Evolutionary conservation across 1,140 invertebrate genomes (phyloP).

Genomic region (Sinonovacula constricta): DNA sequence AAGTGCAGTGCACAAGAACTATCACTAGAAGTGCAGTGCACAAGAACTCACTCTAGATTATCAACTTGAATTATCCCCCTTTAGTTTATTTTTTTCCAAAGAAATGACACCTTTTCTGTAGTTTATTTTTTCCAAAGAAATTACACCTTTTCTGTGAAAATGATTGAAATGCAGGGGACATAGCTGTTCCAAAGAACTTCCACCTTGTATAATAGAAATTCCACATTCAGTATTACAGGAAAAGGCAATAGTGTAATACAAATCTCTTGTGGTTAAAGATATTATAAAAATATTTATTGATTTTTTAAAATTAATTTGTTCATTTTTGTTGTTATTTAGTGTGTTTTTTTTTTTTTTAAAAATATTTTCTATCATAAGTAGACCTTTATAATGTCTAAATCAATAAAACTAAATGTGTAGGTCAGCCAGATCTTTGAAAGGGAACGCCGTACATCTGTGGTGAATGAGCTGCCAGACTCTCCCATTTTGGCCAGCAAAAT

Average conservation of each 20-base stretch:
- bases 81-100: too few relatives aligned
- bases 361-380: neutral
- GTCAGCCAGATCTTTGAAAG: slow-evolving; percentile 30
- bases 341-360: neutral
- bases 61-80: too few relatives aligned
- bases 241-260: neutral
- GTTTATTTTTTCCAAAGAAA: too few relatives aligned
- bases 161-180: too few relatives aligned
- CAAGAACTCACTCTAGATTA: too few relatives aligned
- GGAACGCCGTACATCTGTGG: slow-evolving; percentile 23
- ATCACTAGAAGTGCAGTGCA: too few relatives aligned
- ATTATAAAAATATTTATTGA: neutral
- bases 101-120: too few relatives aligned
- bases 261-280: neutral
- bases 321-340: neutral
- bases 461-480: slow-evolving; percentile 25
- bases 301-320: neutral
- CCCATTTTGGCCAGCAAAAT: neutral
- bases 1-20: too few relatives aligned
- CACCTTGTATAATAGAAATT: too few relatives aligned
- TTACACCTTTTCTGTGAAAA: too few relatives aligned
- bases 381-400: neutral
- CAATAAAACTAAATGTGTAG: neutral
- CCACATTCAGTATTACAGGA: too few relatives aligned
- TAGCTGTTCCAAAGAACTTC: too few relatives aligned